phyloP scores from a whole-genome alignment of 2,113 vertebrate species.

The Paracanthobrama guichenoti region DNA sequence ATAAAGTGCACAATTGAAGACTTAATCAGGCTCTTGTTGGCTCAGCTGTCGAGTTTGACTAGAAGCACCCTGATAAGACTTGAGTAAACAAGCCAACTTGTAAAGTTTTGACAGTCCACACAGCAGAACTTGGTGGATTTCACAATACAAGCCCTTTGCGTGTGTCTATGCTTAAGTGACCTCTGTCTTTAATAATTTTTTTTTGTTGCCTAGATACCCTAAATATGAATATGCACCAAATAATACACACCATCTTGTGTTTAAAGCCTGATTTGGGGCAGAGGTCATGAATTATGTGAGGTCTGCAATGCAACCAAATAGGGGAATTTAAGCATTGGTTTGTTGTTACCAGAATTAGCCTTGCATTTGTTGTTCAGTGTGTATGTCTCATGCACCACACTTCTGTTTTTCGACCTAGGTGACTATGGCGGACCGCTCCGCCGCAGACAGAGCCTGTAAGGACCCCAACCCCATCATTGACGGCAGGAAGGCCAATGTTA shows the following conservation, averaged over 20 bases:
- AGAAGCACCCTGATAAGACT: slow-evolving; percentile 41
- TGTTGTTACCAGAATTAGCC: background rate
- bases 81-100: slow-evolving; percentile 42
- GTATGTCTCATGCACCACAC: background rate
- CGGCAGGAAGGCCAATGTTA: slow-evolving; percentile 98
- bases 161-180: background rate
- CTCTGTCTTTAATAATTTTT: slow-evolving; percentile 13
- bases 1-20: background rate
- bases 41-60: slow-evolving; percentile 53
- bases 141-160: slow-evolving; percentile 24
- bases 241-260: background rate
- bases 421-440: slow-evolving; percentile 95
- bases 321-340: background rate
- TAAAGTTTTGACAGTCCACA: slow-evolving; percentile 34
- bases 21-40: slow-evolving; percentile 33
- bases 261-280: slow-evolving; percentile 3
- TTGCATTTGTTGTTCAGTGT: background rate
- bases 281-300: background rate
- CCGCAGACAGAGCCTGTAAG: slow-evolving; percentile 95
- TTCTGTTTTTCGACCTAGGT: slow-evolving; percentile 74
- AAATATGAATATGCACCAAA: background rate
- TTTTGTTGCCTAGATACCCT: background rate
- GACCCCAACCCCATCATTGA: slow-evolving; percentile 99
- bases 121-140: slow-evolving; percentile 12
- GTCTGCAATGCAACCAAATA: background rate